Evolutionary conservation across 2,797 vertebrate genomes (phyloP), one percentile per base, ranked within the genome.

Genomic region (Limnodromus scolopaceus): DNA sequence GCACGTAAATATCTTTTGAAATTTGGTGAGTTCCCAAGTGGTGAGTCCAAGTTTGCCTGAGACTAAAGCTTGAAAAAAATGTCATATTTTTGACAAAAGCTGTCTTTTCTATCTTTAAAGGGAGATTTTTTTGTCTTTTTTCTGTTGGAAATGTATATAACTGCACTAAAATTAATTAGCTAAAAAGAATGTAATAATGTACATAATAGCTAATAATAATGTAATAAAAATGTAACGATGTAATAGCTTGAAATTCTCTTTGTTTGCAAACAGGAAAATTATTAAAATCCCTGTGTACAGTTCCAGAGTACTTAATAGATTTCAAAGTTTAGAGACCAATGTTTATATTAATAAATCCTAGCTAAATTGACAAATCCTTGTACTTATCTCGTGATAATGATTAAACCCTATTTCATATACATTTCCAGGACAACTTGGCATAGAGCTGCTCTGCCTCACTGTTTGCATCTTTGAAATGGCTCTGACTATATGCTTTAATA

Each of bases 381-480:
- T 70, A 25, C 10, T 84, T 92, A 25, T 34, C 32, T 68, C 17
- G 39, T 46, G 13, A 23, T 57, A 34, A 72, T 58, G 24, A 54
- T 63, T 83, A 84, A 83, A 66, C 3, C 1, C 2, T 85, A 39
- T 72, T 92, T 87, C 27, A 72, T 28, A 6, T 41, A 69, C 1
- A 7, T 95, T 89, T 91, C n/a, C 30, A 77, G 48, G n/a, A 84
- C 64, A 80, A 22, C 3, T 41, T 92, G 75, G 27, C 78, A 60
- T 9, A 45, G 27, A 36, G 8, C 11, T 70, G 28, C 16, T 83
- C 48, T 85, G 7, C 6, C 22, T 84, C 55, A 53, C 45, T 66
- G 11, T 34, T 82, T 77, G 16, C 12, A 41, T 60, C 39, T 74
- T 89, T 41, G 10, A 70, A 92, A 95, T 38, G 23, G 3, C 45